These are phyloP conservation scores for Trichonephila clavipes DNA, from an alignment of 1,140 invertebrate species.

Conservation along the genomic window DNA sequence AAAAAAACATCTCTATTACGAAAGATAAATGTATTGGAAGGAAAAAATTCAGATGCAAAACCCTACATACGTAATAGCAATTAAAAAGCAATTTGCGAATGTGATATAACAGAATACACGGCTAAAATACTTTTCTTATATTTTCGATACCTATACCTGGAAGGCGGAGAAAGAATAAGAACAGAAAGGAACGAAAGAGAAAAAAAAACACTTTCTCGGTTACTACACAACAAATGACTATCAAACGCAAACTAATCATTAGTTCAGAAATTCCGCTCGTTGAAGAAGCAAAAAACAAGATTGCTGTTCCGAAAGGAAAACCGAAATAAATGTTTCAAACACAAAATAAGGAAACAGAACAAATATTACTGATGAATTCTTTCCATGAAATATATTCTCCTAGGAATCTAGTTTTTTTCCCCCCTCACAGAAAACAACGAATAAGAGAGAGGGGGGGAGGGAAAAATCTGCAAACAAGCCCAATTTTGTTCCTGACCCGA, in stretches of 20 bases:
- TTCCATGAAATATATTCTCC: conserved; percentile 22
- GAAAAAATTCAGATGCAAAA: too few species aligned
- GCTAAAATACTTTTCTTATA: background rate
- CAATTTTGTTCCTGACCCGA: conserved; percentile 32
- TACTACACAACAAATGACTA: conserved; percentile 8
- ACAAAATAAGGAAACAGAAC: background rate
- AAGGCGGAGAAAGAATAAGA: background rate
- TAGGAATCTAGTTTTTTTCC: background rate
- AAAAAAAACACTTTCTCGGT: background rate
- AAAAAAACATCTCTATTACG: too few species aligned
- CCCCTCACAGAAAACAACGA: conserved; percentile 4
- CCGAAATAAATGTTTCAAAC: background rate
- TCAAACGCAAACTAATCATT: conserved; percentile 34
- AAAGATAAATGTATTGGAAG: too few species aligned
- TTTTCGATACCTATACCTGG: background rate
- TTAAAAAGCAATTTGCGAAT: background rate
- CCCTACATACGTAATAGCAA: background rate
- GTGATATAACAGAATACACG: background rate
- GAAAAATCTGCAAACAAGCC: background rate
- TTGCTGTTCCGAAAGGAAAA: background rate
- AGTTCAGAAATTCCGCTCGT: background rate
- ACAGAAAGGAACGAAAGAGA: background rate
- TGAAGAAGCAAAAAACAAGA: background rate
- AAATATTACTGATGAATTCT: conserved; percentile 21
- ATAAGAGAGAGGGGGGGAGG: background rate